A percentile compares a stretch with the other conserved stretches of the same genome.
phyloP scores from a whole-genome alignment of 2,113 vertebrate genomes.

The Osmerus mordax region DNA sequence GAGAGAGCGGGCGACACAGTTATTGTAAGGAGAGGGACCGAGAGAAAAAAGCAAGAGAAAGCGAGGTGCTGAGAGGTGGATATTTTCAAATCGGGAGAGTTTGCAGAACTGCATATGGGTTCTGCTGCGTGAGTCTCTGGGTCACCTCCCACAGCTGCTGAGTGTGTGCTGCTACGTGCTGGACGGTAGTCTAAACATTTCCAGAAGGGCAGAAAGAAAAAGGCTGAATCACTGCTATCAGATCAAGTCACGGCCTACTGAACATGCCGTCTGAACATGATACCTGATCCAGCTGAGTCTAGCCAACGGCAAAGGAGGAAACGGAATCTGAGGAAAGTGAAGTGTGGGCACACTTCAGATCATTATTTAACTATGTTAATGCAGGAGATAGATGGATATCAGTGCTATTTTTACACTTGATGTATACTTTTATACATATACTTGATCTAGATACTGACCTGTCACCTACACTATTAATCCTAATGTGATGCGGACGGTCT shows the following conservation, averaged over 20 bases:
- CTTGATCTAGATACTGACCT: no score
- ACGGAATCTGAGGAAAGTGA: background rate
- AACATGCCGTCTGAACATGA: background rate
- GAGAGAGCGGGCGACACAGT: background rate
- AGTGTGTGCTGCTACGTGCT: constrained; percentile 23
- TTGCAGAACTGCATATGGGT: constrained; percentile 14
- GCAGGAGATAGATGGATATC: no score
- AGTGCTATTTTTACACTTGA: no score
- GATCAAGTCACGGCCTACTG: constrained; percentile 34
- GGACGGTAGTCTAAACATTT: constrained; percentile 30
- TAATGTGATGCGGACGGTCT: no score
- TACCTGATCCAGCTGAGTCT: background rate
- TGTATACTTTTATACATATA: no score
- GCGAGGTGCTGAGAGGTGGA: constrained; percentile 36
- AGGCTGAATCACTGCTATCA: constrained; percentile 13
- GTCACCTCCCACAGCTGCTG: constrained; percentile 32
- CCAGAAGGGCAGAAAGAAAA: constrained; percentile 5
- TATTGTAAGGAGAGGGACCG: background rate
- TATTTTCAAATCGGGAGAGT: constrained; percentile 31
- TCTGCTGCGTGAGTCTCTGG: background rate
- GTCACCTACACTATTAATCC: no score
- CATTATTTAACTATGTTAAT: no score
- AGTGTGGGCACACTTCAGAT: no score
- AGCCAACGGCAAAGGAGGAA: background rate
- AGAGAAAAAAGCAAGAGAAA: constrained; percentile 27